phyloP scores from a whole-genome alignment of 2,797 vertebrate genomes.

The Aplochiton taeniatus region DNA sequence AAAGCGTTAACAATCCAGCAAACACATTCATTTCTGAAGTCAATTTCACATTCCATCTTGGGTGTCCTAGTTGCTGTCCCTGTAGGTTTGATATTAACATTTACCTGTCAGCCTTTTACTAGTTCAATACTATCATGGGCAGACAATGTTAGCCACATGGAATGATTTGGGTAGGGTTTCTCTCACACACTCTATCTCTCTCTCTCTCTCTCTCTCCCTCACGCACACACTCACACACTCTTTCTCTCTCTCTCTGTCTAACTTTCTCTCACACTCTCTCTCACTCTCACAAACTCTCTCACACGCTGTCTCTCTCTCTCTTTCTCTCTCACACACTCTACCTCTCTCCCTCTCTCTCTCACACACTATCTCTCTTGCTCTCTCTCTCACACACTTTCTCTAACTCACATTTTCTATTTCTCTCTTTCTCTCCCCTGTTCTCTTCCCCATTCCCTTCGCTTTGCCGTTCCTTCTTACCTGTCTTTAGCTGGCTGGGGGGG shows the following conservation, averaged over 20 bases:
- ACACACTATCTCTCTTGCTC: not conserved
- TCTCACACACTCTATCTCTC: not conserved
- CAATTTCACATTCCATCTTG: too few relatives aligned
- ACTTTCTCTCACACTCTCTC: too few relatives aligned
- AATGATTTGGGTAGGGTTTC: too few relatives aligned
- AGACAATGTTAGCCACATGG: too few relatives aligned
- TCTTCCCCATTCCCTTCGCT: not conserved
- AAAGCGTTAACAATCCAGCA: too few relatives aligned
- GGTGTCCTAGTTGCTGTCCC: too few relatives aligned
- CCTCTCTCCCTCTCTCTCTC: constrained; percentile 15
- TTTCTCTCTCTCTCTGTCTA: constrained; percentile 21
- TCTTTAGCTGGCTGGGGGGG: too few relatives aligned
- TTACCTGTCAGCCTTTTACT: too few relatives aligned
- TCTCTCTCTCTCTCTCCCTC: not conserved
- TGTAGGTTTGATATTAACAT: too few relatives aligned
- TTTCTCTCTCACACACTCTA: constrained; percentile 1
- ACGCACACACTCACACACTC: not conserved
- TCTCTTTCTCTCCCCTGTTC: not conserved
- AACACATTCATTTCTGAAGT: too few relatives aligned
- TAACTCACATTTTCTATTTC: not conserved
- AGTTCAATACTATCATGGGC: too few relatives aligned
- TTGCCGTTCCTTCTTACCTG: too few relatives aligned
- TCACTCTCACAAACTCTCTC: not conserved
- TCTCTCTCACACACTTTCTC: not conserved
- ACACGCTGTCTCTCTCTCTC: constrained; percentile 1